phyloP scores from a whole-genome alignment of 2,113 vertebrate genomes.

The Paramormyrops kingsleyae region DNA sequence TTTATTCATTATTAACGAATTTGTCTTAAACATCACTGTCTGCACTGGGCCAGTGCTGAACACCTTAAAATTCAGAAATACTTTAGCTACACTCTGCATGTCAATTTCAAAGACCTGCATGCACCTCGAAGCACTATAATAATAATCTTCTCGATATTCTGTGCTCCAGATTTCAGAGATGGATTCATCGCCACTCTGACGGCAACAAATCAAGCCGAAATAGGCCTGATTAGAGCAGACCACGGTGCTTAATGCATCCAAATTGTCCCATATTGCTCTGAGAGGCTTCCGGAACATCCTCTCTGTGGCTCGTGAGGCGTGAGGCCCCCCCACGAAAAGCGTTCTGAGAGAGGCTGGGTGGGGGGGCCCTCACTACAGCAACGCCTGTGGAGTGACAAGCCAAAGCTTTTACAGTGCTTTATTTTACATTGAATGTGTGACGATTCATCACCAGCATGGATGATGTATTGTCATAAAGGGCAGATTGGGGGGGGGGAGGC shows the following conservation, averaged over 20 bases:
- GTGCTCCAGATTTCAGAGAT: slow-evolving; percentile 2
- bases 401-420: background rate
- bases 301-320: background rate
- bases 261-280: background rate
- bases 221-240: background rate
- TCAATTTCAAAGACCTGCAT: background rate
- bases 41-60: background rate
- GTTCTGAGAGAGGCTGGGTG: background rate
- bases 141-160: background rate
- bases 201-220: background rate
- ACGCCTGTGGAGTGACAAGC: background rate
- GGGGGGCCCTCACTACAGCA: background rate
- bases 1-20: background rate
- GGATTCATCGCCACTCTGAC: background rate
- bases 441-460: background rate
- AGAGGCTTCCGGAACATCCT: background rate
- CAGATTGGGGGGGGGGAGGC: background rate
- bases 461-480: background rate
- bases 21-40: background rate
- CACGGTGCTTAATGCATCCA: slow-evolving; percentile 5
- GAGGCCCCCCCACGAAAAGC: background rate
- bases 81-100: background rate
- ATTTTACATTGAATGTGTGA: slow-evolving; percentile 1
- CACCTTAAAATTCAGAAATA: background rate
- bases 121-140: background rate